Conservation (phyloP, 2,888 invertebrate genomes). For the Coleophora flavipennella region DNA sequence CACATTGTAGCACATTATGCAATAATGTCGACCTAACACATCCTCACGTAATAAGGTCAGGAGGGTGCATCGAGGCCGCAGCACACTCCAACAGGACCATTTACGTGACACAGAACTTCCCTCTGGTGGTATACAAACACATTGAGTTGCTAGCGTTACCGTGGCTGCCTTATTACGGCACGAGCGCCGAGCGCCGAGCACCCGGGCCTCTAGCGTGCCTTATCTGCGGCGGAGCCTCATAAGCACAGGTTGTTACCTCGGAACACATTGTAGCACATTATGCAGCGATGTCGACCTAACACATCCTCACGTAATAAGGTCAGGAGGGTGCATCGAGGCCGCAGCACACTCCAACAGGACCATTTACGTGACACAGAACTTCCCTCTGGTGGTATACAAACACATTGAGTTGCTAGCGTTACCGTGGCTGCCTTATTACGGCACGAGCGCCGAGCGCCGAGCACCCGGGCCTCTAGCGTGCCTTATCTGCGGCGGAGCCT, state of each 20-base stretch:
- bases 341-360: no score
- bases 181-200: constrained; percentile 49
- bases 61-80: no score
- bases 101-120: no score
- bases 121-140: no score
- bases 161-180: constrained; percentile 58
- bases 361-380: no score
- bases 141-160: no score
- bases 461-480: constrained; percentile 60
- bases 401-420: no score
- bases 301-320: constrained; percentile 53
- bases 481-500: constrained; percentile 55
- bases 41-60: no score
- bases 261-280: constrained; percentile 67
- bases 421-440: constrained; percentile 54
- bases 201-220: constrained; percentile 63
- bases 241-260: constrained; percentile 64
- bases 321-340: no score
- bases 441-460: constrained; percentile 49
- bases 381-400: no score
- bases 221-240: constrained; percentile 53
- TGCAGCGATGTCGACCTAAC: constrained; percentile 49
- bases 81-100: no score
- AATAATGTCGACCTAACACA: constrained; percentile 47
- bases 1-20: constrained; percentile 67